These are phyloP conservation scores for Spilogale gracilis DNA, from an alignment of 2,113 vertebrate genomes.

Conservation along the genomic window DNA sequence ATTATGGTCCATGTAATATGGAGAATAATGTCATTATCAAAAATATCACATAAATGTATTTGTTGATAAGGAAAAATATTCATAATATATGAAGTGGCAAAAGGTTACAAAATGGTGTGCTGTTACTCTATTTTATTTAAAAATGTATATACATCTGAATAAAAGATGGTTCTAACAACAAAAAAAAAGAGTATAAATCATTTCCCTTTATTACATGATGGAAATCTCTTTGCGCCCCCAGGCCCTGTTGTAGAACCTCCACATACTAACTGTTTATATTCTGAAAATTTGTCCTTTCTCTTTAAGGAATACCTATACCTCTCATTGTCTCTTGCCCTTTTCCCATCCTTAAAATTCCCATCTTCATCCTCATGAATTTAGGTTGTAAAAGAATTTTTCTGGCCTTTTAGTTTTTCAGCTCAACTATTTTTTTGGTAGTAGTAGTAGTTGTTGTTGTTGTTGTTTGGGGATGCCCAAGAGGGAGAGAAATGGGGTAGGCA, in stretches of 20 bases:
- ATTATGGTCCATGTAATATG: too few species aligned
- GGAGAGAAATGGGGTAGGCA: background rate
- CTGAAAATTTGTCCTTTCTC: background rate
- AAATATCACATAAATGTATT: too few species aligned
- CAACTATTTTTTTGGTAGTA: too few species aligned
- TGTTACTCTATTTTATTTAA: too few species aligned
- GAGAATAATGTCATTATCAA: too few species aligned
- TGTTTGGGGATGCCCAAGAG: background rate
- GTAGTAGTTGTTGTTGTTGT: background rate
- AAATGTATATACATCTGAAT: too few species aligned
- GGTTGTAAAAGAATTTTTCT: constrained; percentile 21
- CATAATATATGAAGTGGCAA: too few species aligned
- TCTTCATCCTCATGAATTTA: background rate
- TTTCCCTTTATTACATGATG: background rate
- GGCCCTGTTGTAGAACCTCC: background rate
- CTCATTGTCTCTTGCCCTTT: background rate
- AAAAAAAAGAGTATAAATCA: background rate
- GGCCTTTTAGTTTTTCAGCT: background rate
- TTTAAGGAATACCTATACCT: background rate
- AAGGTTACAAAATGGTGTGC: too few species aligned
- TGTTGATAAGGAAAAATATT: too few species aligned
- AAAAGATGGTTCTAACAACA: too few species aligned
- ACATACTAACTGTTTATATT: constrained; percentile 22
- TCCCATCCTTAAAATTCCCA: background rate
- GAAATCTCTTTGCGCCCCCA: background rate